phyloP scores from a whole-genome alignment of 2,888 invertebrate species.

The Nasonovia ribisnigri region DNA sequence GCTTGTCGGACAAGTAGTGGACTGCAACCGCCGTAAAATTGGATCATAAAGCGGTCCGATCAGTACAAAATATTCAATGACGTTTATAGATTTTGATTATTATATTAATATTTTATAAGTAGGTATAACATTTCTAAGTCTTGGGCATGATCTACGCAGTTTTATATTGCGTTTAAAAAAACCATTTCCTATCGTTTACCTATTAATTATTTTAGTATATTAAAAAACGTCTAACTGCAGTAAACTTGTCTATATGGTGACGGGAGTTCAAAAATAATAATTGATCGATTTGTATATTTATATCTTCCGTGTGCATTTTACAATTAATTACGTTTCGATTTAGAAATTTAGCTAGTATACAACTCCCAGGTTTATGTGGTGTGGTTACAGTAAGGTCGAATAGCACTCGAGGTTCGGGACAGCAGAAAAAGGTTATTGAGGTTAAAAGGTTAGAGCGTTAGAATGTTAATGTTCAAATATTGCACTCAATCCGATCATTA shows the following conservation, averaged over 20 bases:
- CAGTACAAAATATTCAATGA: too few species aligned
- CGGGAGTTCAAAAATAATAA: background rate
- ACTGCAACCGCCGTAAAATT: too few species aligned
- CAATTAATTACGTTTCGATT: background rate
- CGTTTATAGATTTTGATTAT: too few species aligned
- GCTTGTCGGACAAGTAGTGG: too few species aligned
- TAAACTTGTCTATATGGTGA: background rate
- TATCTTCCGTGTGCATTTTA: background rate
- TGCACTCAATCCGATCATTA: too few species aligned
- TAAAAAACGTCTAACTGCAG: background rate
- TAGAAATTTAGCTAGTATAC: background rate
- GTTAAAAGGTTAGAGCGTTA: too few species aligned
- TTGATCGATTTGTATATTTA: background rate
- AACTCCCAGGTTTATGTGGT: background rate
- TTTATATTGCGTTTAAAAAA: background rate
- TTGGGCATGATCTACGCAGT: background rate
- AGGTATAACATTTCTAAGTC: background rate
- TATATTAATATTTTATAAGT: too few species aligned
- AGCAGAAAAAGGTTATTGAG: too few species aligned
- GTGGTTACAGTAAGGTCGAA: too few species aligned
- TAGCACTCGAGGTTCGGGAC: too few species aligned
- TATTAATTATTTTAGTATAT: background rate
- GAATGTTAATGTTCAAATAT: too few species aligned
- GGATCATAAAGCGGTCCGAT: too few species aligned
- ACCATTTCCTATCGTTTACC: background rate